These are phyloP conservation scores for Archivesica marissinica DNA, from an alignment of 1,140 invertebrate genomes.

Conservation along the genomic window DNA sequence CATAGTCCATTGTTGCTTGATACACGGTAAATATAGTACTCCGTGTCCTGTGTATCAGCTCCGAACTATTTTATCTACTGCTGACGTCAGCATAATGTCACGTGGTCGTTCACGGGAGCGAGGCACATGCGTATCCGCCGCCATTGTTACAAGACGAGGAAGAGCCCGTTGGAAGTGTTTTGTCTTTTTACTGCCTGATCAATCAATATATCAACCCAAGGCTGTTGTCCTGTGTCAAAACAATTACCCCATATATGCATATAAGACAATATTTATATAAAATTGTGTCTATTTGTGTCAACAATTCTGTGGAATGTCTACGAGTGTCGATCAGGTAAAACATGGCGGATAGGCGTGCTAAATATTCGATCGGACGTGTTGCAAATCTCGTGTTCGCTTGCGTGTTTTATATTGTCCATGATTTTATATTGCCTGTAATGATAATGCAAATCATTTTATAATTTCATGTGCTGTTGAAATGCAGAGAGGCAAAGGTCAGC, in stretches of 20 bases:
- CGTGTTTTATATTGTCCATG: no score
- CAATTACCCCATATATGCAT: constrained; percentile 60
- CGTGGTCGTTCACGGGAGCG: constrained; percentile 77
- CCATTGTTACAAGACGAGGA: constrained; percentile 74
- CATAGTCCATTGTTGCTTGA: no score
- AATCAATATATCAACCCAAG: constrained; percentile 24
- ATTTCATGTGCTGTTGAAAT: constrained; percentile 69
- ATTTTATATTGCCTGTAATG: no score
- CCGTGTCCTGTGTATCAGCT: neutral
- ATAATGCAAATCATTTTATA: constrained; percentile 67
- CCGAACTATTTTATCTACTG: neutral
- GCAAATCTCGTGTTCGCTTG: no score
- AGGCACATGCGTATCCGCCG: constrained; percentile 79
- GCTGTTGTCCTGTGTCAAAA: constrained; percentile 37
- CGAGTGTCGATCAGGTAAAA: constrained; percentile 82
- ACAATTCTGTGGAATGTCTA: constrained; percentile 80
- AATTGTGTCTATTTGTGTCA: constrained; percentile 55
- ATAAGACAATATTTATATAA: constrained; percentile 70
- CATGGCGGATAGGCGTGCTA: constrained; percentile 67
- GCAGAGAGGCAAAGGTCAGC: constrained; percentile 81
- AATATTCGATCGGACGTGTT: constrained; percentile 42
- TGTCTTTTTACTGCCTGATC: constrained; percentile 49
- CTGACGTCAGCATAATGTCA: constrained; percentile 72
- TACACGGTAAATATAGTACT: no score
- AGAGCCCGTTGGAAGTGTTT: constrained; percentile 63